Evolutionary conservation across 1,140 invertebrate species (phyloP).

Genomic region (Pseudomyrmex flavicornis): DNA sequence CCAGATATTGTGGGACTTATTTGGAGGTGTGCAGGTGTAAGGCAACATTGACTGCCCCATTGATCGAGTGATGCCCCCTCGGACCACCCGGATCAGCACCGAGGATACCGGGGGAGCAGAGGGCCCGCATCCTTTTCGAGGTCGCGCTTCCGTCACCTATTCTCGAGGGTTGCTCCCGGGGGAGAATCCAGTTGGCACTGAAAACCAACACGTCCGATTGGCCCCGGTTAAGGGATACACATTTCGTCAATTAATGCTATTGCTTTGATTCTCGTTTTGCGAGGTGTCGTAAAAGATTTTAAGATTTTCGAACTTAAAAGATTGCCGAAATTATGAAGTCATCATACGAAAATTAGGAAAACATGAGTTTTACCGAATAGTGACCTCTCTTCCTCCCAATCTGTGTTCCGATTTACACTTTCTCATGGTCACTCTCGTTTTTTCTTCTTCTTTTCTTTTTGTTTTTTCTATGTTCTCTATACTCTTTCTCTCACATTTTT

Average conservation of each 20-base stretch:
- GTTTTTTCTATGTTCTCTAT: conserved; percentile 12
- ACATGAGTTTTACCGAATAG: background rate
- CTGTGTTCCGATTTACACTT: background rate
- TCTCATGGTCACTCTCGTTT: conserved; percentile 29
- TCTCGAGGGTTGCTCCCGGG: conserved; percentile 68
- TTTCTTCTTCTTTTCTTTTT: conserved; percentile 30
- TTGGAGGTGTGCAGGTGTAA: conserved; percentile 74
- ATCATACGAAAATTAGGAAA: conserved; percentile 11
- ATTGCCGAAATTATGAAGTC: background rate
- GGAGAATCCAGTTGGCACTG: conserved; percentile 84
- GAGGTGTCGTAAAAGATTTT: background rate
- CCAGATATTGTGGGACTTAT: conserved; percentile 75
- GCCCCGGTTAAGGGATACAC: conserved; percentile 69
- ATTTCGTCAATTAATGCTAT: conserved; percentile 54
- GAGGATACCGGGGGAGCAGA: conserved; percentile 75
- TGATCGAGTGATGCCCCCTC: conserved; percentile 72
- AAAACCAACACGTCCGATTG: conserved; percentile 78
- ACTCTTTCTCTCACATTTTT: conserved; percentile 19
- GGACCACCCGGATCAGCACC: conserved; percentile 76
- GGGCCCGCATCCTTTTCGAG: conserved; percentile 73
- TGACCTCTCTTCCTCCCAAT: background rate
- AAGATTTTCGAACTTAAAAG: background rate
- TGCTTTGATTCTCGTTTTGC: conserved; percentile 4
- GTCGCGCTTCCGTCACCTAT: conserved; percentile 74
- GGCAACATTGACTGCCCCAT: conserved; percentile 69